Percentiles rank a stretch among this genome's conserved stretches.
phyloP scores from a whole-genome alignment of 2,797 vertebrate genomes.

The Acipenser transmontanus region DNA sequence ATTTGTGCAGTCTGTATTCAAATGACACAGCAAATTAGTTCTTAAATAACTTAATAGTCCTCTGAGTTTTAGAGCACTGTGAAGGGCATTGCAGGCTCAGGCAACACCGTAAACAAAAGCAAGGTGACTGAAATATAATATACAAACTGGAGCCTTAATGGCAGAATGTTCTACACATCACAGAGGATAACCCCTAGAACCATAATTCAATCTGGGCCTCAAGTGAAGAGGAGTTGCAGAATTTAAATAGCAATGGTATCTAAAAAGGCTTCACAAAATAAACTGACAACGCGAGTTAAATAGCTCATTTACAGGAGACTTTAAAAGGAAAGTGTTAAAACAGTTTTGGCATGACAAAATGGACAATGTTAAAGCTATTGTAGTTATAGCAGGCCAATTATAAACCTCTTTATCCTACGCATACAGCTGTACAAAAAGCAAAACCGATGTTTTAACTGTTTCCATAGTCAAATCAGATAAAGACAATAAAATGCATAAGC shows the following conservation, averaged over 20 bases:
- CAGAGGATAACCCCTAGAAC: neutral
- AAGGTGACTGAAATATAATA: neutral
- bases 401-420: too few relatives aligned
- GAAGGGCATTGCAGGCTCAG: neutral
- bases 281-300: neutral
- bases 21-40: too few relatives aligned
- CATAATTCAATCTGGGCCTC: too few relatives aligned
- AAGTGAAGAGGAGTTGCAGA: neutral
- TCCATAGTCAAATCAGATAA: too few relatives aligned
- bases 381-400: too few relatives aligned
- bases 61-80: neutral
- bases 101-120: neutral
- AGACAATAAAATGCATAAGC: too few relatives aligned
- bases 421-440: too few relatives aligned
- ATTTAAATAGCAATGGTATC: neutral
- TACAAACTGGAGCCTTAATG: neutral
- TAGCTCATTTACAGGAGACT: neutral
- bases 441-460: too few relatives aligned
- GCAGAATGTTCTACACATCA: neutral
- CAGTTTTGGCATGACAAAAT: neutral
- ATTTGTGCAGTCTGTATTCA: too few relatives aligned
- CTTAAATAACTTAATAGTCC: too few relatives aligned
- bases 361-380: neutral
- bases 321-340: neutral
- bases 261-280: neutral